phyloP scores from a whole-genome alignment of 2,888 invertebrate species.

The Choristoneura rosaceana region DNA sequence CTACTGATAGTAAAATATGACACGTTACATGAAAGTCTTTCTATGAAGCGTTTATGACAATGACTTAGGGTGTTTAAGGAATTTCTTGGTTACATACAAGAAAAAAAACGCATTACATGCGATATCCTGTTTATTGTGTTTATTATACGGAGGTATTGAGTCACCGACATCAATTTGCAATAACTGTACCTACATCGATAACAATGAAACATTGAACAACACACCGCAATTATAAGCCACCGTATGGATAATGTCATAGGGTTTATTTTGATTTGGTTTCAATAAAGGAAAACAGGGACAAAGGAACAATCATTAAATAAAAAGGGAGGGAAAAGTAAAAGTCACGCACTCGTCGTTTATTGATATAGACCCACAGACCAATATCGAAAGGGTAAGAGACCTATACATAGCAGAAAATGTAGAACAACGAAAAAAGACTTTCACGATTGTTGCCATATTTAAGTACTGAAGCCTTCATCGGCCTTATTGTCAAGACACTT shows the following conservation, averaged over 20 bases:
- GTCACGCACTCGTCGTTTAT: conserved; percentile 30
- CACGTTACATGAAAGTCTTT: no score
- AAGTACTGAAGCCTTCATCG: no score
- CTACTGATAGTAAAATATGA: no score
- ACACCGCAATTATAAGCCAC: neutral
- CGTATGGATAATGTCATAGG: neutral
- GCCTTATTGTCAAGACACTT: no score
- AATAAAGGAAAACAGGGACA: conserved; percentile 17
- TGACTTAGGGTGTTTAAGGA: no score
- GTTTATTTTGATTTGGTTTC: neutral
- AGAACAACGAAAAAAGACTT: no score
- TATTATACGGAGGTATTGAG: neutral
- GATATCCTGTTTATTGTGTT: conserved; percentile 6
- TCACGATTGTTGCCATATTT: no score
- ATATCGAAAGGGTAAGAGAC: neutral
- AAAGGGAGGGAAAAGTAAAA: conserved; percentile 30
- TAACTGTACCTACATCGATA: conserved; percentile 7
- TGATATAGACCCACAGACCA: conserved; percentile 18
- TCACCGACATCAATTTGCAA: conserved; percentile 21
- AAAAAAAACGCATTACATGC: neutral
- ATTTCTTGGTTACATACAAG: no score
- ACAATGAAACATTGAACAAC: conserved; percentile 15
- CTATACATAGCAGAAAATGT: no score
- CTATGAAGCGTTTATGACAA: no score
- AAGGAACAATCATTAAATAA: conserved; percentile 31